Percentiles rank a stretch among this genome's conserved stretches.
Conservation (phyloP, 64 coral and sea anemone genomes). For the Astreopora myriophthalma region DNA sequence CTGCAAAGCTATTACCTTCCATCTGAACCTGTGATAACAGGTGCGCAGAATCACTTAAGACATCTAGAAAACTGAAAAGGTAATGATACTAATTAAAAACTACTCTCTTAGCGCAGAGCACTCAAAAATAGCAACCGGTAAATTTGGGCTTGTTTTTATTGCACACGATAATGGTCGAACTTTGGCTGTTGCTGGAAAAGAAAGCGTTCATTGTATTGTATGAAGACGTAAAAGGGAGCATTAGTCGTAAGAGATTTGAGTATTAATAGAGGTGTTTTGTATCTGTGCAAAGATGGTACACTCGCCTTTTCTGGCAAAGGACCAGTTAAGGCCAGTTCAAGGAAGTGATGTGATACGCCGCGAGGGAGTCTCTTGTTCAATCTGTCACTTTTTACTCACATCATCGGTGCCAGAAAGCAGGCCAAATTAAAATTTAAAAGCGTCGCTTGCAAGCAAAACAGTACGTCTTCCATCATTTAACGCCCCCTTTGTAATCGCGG, state of each 20-base stretch:
- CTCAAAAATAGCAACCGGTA: neutral
- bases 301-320: slow-evolving; percentile 1
- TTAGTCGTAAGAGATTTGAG: neutral
- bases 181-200: neutral
- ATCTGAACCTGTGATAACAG: slow-evolving; percentile 15
- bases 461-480: neutral
- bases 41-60: neutral
- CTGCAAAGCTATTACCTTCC: neutral
- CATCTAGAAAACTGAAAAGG: neutral
- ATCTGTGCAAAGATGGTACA: neutral
- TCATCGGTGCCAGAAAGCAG: slow-evolving; percentile 55
- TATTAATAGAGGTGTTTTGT: neutral
- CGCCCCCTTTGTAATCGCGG: neutral
- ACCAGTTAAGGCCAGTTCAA: slow-evolving; percentile 42
- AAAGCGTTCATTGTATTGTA: neutral
- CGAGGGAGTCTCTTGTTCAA: neutral
- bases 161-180: neutral
- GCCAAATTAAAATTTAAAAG: slow-evolving; percentile 81
- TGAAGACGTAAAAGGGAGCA: neutral
- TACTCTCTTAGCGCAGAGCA: too few relatives aligned
- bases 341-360: slow-evolving; percentile 44
- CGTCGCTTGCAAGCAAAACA: slow-evolving; percentile 41
- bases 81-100: neutral
- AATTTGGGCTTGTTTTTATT: neutral
- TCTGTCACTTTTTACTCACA: slow-evolving; percentile 75